Conservation (phyloP, 2,113 vertebrate species). For the Cygnus atratus region DNA sequence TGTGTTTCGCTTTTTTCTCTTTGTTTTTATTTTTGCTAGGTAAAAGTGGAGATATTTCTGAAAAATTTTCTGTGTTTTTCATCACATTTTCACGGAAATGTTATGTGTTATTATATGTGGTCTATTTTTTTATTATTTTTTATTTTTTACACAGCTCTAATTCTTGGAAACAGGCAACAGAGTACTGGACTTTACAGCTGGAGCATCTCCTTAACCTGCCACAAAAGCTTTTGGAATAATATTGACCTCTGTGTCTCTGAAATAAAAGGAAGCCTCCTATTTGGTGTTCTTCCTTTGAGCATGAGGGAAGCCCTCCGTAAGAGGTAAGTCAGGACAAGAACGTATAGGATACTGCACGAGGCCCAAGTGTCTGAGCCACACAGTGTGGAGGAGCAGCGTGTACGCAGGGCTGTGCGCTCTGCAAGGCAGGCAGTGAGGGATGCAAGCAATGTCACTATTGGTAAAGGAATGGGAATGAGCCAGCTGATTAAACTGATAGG, state of each 20-base stretch:
- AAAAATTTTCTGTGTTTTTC: not conserved
- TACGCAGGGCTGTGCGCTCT: not conserved
- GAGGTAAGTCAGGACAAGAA: not conserved
- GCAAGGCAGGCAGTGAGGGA: not conserved
- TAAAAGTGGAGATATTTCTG: not conserved
- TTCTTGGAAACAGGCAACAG: not conserved
- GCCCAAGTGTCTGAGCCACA: not conserved
- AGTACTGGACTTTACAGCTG: not conserved
- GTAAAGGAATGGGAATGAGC: constrained; percentile 11
- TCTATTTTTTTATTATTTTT: not conserved
- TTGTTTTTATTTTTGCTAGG: not conserved
- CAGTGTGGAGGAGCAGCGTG: not conserved
- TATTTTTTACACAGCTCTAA: not conserved
- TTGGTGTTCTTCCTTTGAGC: not conserved
- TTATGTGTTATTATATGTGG: not conserved
- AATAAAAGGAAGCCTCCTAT: constrained; percentile 18
- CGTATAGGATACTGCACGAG: not conserved
- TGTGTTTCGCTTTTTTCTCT: not conserved
- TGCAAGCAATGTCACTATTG: not conserved
- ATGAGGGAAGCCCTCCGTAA: not conserved
- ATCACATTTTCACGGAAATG: not conserved
- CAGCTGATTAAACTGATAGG: constrained; percentile 60
- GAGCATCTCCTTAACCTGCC: not conserved
- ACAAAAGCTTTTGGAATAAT: not conserved
- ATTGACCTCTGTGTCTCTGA: not conserved